These are phyloP conservation scores for Phyllostomus hastatus DNA, from an alignment of 2,113 vertebrate genomes.

Conservation along the genomic window DNA sequence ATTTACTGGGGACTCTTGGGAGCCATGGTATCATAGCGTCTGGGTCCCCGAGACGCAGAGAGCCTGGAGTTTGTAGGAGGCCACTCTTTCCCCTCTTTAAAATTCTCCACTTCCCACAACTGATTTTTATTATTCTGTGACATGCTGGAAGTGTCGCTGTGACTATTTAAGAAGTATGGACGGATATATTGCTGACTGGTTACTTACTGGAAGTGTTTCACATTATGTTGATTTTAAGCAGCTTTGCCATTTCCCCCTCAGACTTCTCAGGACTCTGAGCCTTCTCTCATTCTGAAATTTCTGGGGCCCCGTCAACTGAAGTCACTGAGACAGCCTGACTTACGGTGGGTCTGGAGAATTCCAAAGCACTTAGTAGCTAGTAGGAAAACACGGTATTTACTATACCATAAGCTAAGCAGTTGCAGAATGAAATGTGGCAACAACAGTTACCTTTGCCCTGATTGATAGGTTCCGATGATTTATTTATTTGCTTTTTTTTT, in stretches of 20 bases:
- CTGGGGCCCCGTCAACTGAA: neutral
- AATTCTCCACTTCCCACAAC: constrained; percentile 60
- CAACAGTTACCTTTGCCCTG: neutral
- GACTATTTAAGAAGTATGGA: constrained; percentile 15
- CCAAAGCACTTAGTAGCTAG: neutral
- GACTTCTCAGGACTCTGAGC: neutral
- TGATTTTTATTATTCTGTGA: constrained; percentile 56
- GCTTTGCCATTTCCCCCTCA: neutral
- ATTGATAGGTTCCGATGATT: neutral
- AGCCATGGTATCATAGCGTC: constrained; percentile 35
- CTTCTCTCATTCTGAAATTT: neutral
- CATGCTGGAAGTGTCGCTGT: constrained; percentile 43
- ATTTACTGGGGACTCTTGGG: constrained; percentile 59
- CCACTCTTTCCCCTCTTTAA: constrained; percentile 66
- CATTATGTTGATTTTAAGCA: constrained; percentile 15
- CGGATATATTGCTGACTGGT: constrained; percentile 51
- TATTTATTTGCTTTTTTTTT: neutral
- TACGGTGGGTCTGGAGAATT: neutral
- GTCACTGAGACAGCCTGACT: neutral
- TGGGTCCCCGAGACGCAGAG: constrained; percentile 43
- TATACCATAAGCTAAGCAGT: neutral
- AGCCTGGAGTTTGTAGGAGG: constrained; percentile 70
- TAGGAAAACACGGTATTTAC: neutral
- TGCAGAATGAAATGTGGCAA: neutral
- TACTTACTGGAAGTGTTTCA: constrained; percentile 54